Evolutionary conservation across 2,113 vertebrate genomes (phyloP).

Genomic region (Microtus oregoni): DNA sequence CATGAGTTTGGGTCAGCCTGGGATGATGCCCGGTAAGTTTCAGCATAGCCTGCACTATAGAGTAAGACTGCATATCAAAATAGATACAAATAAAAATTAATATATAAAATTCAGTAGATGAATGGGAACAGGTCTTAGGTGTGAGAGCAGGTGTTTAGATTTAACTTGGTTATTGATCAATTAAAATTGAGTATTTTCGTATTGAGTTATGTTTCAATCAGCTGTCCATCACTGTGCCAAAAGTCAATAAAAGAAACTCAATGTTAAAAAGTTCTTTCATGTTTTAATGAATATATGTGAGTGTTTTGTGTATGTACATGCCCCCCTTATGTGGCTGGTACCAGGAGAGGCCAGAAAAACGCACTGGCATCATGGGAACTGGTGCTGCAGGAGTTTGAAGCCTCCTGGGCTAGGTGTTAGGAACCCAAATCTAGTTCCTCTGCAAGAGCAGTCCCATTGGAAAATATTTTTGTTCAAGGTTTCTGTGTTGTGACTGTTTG

Average conservation of each 20-base stretch:
- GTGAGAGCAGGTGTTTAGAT: neutral
- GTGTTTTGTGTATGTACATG: neutral
- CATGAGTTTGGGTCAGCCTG: no score
- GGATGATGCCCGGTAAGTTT: no score
- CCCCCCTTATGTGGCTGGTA: neutral
- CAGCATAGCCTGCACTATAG: no score
- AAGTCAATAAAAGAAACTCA: neutral
- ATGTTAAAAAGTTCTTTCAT: neutral
- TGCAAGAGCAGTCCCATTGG: neutral
- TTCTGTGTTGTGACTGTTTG: neutral
- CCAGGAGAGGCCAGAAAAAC: neutral
- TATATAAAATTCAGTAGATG: no score
- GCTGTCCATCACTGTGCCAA: neutral
- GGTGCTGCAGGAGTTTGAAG: no score
- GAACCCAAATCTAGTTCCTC: neutral
- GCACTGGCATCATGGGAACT: neutral
- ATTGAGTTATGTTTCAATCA: neutral
- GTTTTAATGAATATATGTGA: neutral
- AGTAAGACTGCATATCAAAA: no score
- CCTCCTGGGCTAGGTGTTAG: neutral
- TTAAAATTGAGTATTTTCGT: neutral
- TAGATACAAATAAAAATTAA: no score
- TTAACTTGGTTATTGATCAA: neutral
- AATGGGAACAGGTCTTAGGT: no score
- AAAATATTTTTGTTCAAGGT: neutral